Base-by-base conservation (phyloP, 2,888 invertebrate genomes). In the Patella caerulea region DNA sequence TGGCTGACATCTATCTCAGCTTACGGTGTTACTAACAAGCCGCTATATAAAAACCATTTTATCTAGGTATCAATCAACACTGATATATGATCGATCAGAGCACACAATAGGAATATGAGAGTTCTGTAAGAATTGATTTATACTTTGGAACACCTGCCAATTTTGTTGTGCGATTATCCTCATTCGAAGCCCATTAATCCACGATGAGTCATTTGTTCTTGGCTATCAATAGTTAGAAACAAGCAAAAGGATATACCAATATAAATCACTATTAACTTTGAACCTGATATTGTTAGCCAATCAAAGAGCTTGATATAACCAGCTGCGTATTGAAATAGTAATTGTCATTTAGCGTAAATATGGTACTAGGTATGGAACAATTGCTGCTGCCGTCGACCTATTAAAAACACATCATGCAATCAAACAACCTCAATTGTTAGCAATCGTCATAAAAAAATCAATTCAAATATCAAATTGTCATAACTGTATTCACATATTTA, bases 121-220 rank as follows among this genome's bases (percentile, higher is more conserved):
- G 59, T 56, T 55, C 29, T 24, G 56, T 71, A 19, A 56, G 73
- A 78, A 80, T 80, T 78, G 80, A 80, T 80, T 78, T 75, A 74
- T 77, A 75, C 75, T 73, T 75, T 65, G 55, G 73, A 79, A 77
- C 81, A 81, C 81, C 81, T 81, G 81, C 79, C 77, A 59, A 74
- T 77, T 76, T 76, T 77, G 78, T 78, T 76, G 73, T 72, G 69
- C 74, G 81, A 79, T 82, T 82, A 82, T 78, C 78, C 78, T 76
- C 78, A 78, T 81, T 81, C 78, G 74, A 79, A 79, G 78, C 79
- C 81, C 81, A 82, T 82, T 82, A 79, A 82, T 82, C 59, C 55
- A 56, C 59, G 75, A 77, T 79, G 81, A 82, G 75, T 81, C 82
- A 82, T 76, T 77, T 78, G 71, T 78, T 82, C 78, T 73, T 55